These are phyloP conservation scores for Pseudocheirus occidentalis DNA, from an alignment of 2,797 vertebrate genomes.

Conservation along the genomic window DNA sequence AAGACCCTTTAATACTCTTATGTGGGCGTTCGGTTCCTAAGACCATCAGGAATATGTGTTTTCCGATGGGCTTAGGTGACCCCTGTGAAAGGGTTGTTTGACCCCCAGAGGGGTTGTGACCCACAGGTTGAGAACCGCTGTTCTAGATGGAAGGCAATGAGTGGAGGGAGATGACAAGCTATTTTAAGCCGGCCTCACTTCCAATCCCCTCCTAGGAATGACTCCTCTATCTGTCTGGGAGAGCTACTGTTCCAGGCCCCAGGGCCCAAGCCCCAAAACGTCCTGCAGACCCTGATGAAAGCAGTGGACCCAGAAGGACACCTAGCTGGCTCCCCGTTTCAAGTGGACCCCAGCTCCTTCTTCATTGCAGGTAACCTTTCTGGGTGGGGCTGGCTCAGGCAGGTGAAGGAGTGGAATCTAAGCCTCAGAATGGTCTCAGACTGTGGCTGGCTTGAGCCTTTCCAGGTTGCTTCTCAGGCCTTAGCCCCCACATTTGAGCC, in stretches of 20 bases:
- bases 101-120: no score
- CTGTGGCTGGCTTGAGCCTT: not conserved
- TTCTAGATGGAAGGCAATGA: not conserved
- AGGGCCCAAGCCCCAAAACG: constrained; percentile 60
- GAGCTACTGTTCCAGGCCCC: constrained; percentile 71
- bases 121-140: no score
- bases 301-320: constrained; percentile 33
- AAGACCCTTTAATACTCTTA: no score
- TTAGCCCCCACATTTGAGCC: not conserved
- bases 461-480: not conserved
- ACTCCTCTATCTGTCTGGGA: constrained; percentile 65
- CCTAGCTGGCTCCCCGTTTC: constrained; percentile 73
- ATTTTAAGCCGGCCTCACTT: no score
- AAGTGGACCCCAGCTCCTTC: constrained; percentile 64
- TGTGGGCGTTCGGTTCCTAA: no score
- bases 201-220: constrained; percentile 62
- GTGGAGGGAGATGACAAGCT: not conserved
- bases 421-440: not conserved
- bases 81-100: no score
- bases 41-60: no score
- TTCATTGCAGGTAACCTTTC: constrained; percentile 62
- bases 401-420: not conserved
- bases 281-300: constrained; percentile 25
- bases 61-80: no score
- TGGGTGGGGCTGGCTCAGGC: rapidly evolving